Evolutionary conservation across 2,888 invertebrate genomes (phyloP).

Genomic region (Cheilosia grossa): DNA sequence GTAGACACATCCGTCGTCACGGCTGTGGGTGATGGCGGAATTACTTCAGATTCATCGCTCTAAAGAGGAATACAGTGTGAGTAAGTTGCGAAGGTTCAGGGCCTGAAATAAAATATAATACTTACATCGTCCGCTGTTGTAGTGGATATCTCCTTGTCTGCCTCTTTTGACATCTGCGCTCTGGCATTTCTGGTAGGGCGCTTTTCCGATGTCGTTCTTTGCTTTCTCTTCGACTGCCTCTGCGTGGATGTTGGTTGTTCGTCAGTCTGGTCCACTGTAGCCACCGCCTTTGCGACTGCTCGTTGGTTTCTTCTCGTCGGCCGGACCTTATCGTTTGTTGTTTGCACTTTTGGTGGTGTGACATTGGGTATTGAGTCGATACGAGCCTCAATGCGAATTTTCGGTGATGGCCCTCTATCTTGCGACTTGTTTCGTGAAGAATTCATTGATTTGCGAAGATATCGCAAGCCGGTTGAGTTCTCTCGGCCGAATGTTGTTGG

Average conservation of each 20-base stretch:
- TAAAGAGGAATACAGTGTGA: slow-evolving; percentile 47
- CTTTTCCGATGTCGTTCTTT: slow-evolving; percentile 8
- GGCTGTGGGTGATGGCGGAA: slow-evolving; percentile 79
- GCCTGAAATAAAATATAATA: not conserved
- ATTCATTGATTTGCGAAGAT: slow-evolving; percentile 78
- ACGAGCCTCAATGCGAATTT: slow-evolving; percentile 78
- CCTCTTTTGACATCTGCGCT: slow-evolving; percentile 5
- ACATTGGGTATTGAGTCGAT: slow-evolving; percentile 76
- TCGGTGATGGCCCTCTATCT: slow-evolving; percentile 73
- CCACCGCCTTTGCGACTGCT: slow-evolving; percentile 4
- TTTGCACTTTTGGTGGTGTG: slow-evolving; percentile 45
- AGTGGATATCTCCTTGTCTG: not conserved
- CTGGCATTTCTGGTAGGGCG: slow-evolving; percentile 21
- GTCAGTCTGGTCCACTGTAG: not conserved
- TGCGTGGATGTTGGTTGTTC: slow-evolving; percentile 6
- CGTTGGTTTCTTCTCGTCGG: slow-evolving; percentile 45
- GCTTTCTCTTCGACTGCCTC: slow-evolving; percentile 30
- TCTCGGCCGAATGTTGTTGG: slow-evolving; percentile 76
- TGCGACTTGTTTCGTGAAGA: slow-evolving; percentile 66
- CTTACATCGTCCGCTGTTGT: slow-evolving; percentile 34
- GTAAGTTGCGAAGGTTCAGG: not conserved
- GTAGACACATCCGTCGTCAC: slow-evolving; percentile 15
- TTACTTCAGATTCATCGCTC: slow-evolving; percentile 78
- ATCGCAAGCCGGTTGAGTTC: slow-evolving; percentile 77
- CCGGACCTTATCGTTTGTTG: slow-evolving; percentile 23